Evolutionary conservation across 1,140 invertebrate genomes (phyloP).

Genomic region (Ganaspis sp.): DNA sequence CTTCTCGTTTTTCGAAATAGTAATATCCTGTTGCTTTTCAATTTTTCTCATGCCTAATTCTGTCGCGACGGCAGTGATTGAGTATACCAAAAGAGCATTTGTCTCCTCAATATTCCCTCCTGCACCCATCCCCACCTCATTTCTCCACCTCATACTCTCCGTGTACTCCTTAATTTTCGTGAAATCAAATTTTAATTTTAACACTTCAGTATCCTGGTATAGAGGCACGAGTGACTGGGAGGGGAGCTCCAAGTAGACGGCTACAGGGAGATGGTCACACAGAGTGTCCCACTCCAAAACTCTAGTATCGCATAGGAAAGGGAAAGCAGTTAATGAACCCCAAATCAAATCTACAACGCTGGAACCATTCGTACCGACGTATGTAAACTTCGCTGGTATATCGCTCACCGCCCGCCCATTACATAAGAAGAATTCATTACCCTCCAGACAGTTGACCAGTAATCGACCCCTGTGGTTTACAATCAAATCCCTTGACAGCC

Average conservation of each 20-base stretch:
- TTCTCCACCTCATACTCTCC: background rate
- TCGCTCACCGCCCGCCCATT: background rate
- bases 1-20: background rate
- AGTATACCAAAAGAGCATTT: background rate
- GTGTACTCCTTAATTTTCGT: background rate
- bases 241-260: background rate
- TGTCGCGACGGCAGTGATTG: background rate
- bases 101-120: background rate
- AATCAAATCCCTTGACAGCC: too few species aligned
- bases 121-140: background rate
- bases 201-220: background rate
- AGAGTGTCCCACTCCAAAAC: background rate
- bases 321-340: background rate
- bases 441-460: too few species aligned
- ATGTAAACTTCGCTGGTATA: background rate
- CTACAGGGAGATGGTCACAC: background rate
- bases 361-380: background rate
- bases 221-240: background rate
- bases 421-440: too few species aligned
- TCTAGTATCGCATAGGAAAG: background rate
- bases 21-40: background rate
- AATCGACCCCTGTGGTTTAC: too few species aligned
- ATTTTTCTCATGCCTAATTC: background rate
- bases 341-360: background rate
- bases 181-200: background rate